Conservation (phyloP, 2,888 invertebrate species). For the Erebia aethiops region DNA sequence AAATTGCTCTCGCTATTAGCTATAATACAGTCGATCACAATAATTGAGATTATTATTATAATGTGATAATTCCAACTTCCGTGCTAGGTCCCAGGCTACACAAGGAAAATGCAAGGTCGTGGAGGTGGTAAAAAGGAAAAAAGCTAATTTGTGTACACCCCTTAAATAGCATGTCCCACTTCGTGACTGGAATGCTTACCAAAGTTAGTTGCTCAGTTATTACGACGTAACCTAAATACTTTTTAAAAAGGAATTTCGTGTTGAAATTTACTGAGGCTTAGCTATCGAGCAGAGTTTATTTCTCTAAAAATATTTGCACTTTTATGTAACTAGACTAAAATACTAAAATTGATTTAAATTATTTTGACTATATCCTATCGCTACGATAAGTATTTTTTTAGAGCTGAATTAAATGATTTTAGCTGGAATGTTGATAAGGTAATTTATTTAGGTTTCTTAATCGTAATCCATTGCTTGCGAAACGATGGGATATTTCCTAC, state of each 20-base stretch:
- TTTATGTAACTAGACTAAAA: not conserved
- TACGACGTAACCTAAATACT: constrained; percentile 20
- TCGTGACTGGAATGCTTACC: constrained; percentile 24
- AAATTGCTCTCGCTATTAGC: no score
- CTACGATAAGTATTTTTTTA: no score
- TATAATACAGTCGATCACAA: not conserved
- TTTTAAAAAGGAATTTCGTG: constrained; percentile 20
- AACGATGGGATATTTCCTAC: no score
- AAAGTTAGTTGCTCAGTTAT: constrained; percentile 18
- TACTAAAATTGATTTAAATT: not conserved
- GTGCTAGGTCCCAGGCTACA: not conserved
- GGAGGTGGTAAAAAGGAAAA: constrained; percentile 1
- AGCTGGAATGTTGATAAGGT: no score
- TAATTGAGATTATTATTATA: not conserved
- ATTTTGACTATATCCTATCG: not conserved
- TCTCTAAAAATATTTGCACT: not conserved
- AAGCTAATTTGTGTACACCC: constrained; percentile 18
- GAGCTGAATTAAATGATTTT: not conserved
- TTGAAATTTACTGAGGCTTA: constrained; percentile 14
- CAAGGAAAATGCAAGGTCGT: constrained; percentile 7
- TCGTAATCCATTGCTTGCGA: no score
- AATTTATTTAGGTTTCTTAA: no score
- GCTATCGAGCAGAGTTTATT: not conserved
- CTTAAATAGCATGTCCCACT: constrained; percentile 25
- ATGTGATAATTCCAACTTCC: not conserved